Evolutionary conservation across 2,113 vertebrate genomes (phyloP), one percentile per base, ranked within the genome.

Genomic region (Ammodytes marinus): DNA sequence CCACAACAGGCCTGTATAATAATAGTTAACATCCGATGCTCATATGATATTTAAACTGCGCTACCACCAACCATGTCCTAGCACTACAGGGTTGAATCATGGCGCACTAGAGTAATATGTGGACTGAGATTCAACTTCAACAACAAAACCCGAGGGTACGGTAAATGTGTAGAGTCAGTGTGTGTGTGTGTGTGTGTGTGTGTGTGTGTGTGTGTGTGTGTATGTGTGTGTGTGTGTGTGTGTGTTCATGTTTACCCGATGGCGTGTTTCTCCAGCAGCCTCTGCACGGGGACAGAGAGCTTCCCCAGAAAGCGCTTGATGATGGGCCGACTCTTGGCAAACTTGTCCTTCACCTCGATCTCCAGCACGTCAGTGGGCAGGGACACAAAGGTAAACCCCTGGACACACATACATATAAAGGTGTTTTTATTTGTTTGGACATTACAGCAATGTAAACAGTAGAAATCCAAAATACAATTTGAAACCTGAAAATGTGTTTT

Each of bases 311-410:
- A 99, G 54, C 98, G 97, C 49, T 98, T 99, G 95, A 99, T 99
- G 94, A 99, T 99, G 0, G 98, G 98, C 6, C 98, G 96, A 86
- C 98, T 99, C 90, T 99, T 99, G 63, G 97, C 97, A 87, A 99
- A 99, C 92, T 99, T 99, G 88, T 99, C 98, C 90, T 99, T 99
- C 80, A 99, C 98, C 92, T 99, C 98, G 53, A 99, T 97, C 94
- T 99, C 98, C 94, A 99, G 93, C 75, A 99, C 98, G 4, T 99
- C 98, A 8, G 98, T 99, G 52, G 98, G 98, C 78, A 99, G 93
- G 39, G 98, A 99, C 80, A 99, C 97, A 88, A 99, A 99, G 92
- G 91, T 97, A 94, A 98, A 99, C 68, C 96, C 94, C 98, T 99
- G 94, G 5, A 39, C 88, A 82, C 60, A 89, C 71, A 94, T 45